These are phyloP conservation scores for Pinctada fucata DNA, from an alignment of 2,888 invertebrate species.

Conservation along the genomic window DNA sequence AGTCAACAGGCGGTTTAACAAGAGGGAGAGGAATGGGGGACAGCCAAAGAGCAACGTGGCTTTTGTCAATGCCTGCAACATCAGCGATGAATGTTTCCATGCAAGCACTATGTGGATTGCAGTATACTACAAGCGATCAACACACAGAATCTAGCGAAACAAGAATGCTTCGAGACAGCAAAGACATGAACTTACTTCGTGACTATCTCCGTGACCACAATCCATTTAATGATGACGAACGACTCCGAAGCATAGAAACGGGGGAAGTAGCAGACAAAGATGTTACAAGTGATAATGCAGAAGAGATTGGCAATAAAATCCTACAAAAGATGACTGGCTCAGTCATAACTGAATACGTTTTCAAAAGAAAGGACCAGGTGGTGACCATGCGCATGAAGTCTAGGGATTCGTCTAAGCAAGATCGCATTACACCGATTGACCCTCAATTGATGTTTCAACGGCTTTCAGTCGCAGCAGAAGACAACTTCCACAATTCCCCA, in stretches of 20 bases:
- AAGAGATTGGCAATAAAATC: slow-evolving; percentile 42
- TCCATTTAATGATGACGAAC: slow-evolving; percentile 48
- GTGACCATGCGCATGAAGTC: slow-evolving; percentile 35
- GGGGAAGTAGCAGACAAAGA: slow-evolving; percentile 44
- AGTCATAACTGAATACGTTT: slow-evolving; percentile 35
- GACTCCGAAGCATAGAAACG: slow-evolving; percentile 52
- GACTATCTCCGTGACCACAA: slow-evolving; percentile 38
- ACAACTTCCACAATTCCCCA: slow-evolving; percentile 12
- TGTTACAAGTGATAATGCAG: slow-evolving; percentile 47
- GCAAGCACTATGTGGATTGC: slow-evolving; percentile 40
- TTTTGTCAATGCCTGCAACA: too few species aligned
- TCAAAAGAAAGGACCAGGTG: slow-evolving; percentile 43
- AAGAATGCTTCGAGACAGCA: slow-evolving; percentile 36
- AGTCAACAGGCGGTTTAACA: slow-evolving; percentile 53
- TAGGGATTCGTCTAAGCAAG: slow-evolving; percentile 28
- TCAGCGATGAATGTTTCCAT: slow-evolving; percentile 42
- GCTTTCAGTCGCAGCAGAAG: slow-evolving; percentile 38
- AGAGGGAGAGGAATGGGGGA: slow-evolving; percentile 51
- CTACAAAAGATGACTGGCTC: slow-evolving; percentile 41
- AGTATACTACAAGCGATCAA: slow-evolving; percentile 44
- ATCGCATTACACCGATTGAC: slow-evolving; percentile 43
- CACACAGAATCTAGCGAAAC: slow-evolving; percentile 39
- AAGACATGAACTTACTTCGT: slow-evolving; percentile 40
- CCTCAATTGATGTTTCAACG: slow-evolving; percentile 55
- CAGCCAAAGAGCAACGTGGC: slow-evolving; percentile 47